phyloP scores from a whole-genome alignment of 37 sponge, comb jelly and placozoan genomes.

The Dysidea cf. avara region DNA sequence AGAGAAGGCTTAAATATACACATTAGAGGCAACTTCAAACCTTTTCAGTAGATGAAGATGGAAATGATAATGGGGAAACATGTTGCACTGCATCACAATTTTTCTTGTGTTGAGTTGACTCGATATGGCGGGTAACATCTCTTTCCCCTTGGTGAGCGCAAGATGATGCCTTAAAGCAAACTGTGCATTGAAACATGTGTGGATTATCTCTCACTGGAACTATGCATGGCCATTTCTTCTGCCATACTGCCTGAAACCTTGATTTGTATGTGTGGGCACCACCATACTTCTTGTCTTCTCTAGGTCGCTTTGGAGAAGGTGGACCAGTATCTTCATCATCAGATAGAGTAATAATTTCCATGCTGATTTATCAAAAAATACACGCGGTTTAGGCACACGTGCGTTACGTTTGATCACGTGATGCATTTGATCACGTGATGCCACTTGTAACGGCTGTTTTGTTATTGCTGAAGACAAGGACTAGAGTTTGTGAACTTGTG shows the following conservation, averaged over 20 bases:
- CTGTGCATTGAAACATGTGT: conserved; percentile 28
- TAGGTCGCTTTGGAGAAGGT: too few species aligned
- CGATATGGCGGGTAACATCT: conserved; percentile 36
- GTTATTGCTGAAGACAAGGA: too few species aligned
- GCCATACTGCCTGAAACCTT: conserved; percentile 34
- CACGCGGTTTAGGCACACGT: too few species aligned
- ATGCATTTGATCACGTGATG: too few species aligned
- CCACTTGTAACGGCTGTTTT: too few species aligned
- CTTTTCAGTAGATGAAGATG: neutral
- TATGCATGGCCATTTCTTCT: conserved; percentile 35
- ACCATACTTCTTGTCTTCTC: too few species aligned
- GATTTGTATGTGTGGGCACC: conserved; percentile 42
- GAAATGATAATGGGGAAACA: neutral
- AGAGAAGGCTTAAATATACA: neutral
- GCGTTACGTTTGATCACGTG: too few species aligned
- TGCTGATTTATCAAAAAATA: too few species aligned
- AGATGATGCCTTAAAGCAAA: conserved; percentile 16
- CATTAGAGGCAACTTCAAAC: neutral
- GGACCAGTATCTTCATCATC: too few species aligned
- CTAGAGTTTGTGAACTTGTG: too few species aligned
- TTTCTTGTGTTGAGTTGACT: conserved; percentile 19
- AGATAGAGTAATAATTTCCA: too few species aligned
- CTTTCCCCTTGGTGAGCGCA: conserved; percentile 48
- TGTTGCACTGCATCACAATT: conserved; percentile 10
- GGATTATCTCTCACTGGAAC: too few species aligned